Conservation (phyloP, 2,888 invertebrate genomes). For the Sericinus montela region DNA sequence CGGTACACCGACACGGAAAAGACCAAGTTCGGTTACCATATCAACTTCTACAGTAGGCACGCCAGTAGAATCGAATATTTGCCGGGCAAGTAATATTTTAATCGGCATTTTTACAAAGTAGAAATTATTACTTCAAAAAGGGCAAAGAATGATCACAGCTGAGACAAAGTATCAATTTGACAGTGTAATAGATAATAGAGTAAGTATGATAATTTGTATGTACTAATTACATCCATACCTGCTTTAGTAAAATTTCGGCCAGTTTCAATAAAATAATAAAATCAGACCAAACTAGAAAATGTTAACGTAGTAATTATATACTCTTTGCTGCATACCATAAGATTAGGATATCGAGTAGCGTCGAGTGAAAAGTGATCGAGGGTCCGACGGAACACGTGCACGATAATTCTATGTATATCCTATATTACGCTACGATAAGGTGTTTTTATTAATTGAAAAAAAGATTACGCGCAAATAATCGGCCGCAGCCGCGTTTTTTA, state of each 20-base stretch:
- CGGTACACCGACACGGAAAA: conserved; percentile 96
- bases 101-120: conserved; percentile 86
- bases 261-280: not conserved
- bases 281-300: too few species aligned
- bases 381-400: conserved; percentile 49
- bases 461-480: conserved; percentile 48
- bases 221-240: too few species aligned
- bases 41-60: conserved; percentile 98
- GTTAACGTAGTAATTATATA: too few species aligned
- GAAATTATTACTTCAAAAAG: not conserved
- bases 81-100: conserved; percentile 93
- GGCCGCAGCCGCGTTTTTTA: conserved; percentile 3
- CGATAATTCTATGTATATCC: conserved; percentile 67
- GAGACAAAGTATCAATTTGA: not conserved
- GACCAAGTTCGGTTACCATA: conserved; percentile 88
- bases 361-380: conserved; percentile 23
- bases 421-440: conserved; percentile 66
- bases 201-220: too few species aligned
- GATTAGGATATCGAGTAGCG: conserved; percentile 21
- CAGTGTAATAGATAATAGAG: not conserved
- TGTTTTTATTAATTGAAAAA: conserved; percentile 74
- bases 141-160: not conserved
- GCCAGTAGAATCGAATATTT: conserved; percentile 97
- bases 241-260: conserved; percentile 7
- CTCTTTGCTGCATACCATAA: conserved; percentile 11